phyloP scores from a whole-genome alignment of 2,113 vertebrate species.

The Xenopus tropicalis region UCB_Xtro_10.0 CM004450.2:62938501-62939000 shows the following conservation, averaged over 20 bases:
- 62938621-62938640: too few relatives aligned
- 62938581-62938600: too few relatives aligned
- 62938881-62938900: slow-evolving; percentile 17
- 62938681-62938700: too few relatives aligned
- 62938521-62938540: too few relatives aligned
- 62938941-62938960: background rate
- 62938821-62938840: slow-evolving; percentile 10
- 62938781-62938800: background rate
- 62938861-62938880: slow-evolving; percentile 13
- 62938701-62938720: too few relatives aligned
- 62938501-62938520: too few relatives aligned
- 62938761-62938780: slow-evolving; percentile 8
- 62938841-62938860: slow-evolving; percentile 2
- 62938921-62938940: slow-evolving; percentile 2
- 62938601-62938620: too few relatives aligned
- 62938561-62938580: too few relatives aligned
- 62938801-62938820: background rate
- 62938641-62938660: too few relatives aligned
- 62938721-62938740: too few relatives aligned
- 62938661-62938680: too few relatives aligned
- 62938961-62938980: slow-evolving; percentile 5
- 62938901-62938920: slow-evolving; percentile 9
- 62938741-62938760: background rate
- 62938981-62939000: slow-evolving; percentile 2
- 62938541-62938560: too few relatives aligned